phyloP scores from a whole-genome alignment of 2,888 invertebrate species.

The Cataglyphis cursor region DNA sequence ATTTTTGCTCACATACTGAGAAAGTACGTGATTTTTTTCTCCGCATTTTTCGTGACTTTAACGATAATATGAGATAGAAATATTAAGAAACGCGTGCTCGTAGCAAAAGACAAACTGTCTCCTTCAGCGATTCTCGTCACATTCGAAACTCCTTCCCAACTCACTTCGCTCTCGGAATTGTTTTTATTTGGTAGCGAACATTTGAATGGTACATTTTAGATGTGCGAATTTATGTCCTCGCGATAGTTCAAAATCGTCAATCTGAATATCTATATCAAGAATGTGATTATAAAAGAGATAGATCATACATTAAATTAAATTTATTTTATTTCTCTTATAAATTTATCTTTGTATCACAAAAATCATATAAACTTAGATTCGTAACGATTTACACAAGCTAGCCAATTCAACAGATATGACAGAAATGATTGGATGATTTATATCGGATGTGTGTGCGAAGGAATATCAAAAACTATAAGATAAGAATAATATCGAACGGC shows the following conservation, averaged over 20 bases:
- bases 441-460: conserved; percentile 33
- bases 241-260: not conserved
- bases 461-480: conserved; percentile 58
- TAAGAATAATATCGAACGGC: conserved; percentile 67
- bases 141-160: conserved; percentile 61
- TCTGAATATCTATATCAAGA: not conserved
- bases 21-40: conserved; percentile 40
- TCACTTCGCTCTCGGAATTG: conserved; percentile 46
- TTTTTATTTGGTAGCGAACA: conserved; percentile 32
- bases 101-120: conserved; percentile 23
- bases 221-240: conserved; percentile 6
- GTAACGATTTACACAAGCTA: not conserved
- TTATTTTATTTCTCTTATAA: not conserved
- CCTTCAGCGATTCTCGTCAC: conserved; percentile 62
- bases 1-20: not conserved
- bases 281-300: not conserved
- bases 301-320: not conserved
- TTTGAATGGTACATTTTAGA: conserved; percentile 29
- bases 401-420: not conserved
- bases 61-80: conserved; percentile 41
- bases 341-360: not conserved
- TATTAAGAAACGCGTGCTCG: conserved; percentile 23
- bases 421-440: conserved; percentile 55
- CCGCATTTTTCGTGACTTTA: conserved; percentile 27
- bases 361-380: not conserved